phyloP scores from a whole-genome alignment of 2,888 invertebrate species.

The Bibio marci region DNA sequence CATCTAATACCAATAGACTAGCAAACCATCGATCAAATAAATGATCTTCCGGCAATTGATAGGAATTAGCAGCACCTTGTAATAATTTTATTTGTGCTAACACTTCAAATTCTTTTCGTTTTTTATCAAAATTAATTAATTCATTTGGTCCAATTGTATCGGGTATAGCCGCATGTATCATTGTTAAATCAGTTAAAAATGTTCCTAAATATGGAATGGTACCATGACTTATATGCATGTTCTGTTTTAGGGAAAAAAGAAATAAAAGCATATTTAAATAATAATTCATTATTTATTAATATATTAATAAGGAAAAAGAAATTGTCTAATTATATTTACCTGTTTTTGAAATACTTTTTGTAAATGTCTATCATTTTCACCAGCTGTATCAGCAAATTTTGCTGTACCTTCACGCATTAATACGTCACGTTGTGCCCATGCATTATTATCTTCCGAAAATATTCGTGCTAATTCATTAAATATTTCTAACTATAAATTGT shows the following conservation, averaged over 20 bases:
- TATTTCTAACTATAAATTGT: slow-evolving; percentile 64
- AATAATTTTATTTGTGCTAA: slow-evolving; percentile 89
- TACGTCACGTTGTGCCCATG: slow-evolving; percentile 83
- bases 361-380: slow-evolving; percentile 73
- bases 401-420: slow-evolving; percentile 96
- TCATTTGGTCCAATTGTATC: slow-evolving; percentile 54
- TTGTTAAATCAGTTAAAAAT: slow-evolving; percentile 93
- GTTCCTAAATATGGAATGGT: slow-evolving; percentile 97
- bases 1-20: slow-evolving; percentile 76
- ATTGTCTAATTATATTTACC: slow-evolving; percentile 2
- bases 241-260: slow-evolving; percentile 20
- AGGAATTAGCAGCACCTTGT: slow-evolving; percentile 92
- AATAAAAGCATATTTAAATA: neutral
- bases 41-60: slow-evolving; percentile 69
- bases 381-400: slow-evolving; percentile 84
- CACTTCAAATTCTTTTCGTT: slow-evolving; percentile 96
- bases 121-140: slow-evolving; percentile 95
- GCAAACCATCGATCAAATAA: slow-evolving; percentile 94
- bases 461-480: slow-evolving; percentile 91
- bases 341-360: slow-evolving; percentile 73
- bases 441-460: slow-evolving; percentile 96
- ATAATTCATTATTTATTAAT: no score
- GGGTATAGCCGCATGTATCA: slow-evolving; percentile 94
- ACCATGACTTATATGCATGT: slow-evolving; percentile 66
- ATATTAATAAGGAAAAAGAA: no score